These are phyloP conservation scores for Metallyticus violacea DNA, from an alignment of 2,888 invertebrate genomes.

Conservation along the genomic window DNA sequence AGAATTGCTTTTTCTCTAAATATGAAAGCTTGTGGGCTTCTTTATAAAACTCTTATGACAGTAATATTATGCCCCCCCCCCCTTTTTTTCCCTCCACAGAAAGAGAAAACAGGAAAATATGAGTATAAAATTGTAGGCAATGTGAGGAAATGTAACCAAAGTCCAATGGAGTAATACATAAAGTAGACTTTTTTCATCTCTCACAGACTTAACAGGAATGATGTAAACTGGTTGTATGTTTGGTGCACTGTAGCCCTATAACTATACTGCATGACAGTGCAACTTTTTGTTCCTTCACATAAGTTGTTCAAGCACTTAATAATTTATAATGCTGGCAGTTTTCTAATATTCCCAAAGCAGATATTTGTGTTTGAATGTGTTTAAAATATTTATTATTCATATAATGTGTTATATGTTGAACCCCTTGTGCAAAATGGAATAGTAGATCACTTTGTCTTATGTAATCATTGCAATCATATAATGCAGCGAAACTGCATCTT, in stretches of 20 bases:
- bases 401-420: not conserved
- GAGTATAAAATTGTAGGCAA: not conserved
- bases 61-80: no score
- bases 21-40: no score
- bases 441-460: not conserved
- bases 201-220: not conserved
- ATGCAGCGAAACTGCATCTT: no score
- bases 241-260: not conserved
- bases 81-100: no score
- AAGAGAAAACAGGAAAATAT: not conserved
- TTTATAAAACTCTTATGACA: no score
- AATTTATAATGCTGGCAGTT: not conserved
- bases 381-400: not conserved
- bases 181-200: not conserved
- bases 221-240: not conserved
- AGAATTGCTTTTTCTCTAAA: no score
- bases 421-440: not conserved
- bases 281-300: not conserved
- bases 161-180: not conserved
- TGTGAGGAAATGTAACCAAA: not conserved
- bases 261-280: not conserved
- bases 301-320: not conserved
- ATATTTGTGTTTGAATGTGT: not conserved
- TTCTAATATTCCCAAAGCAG: not conserved
- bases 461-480: no score